These are phyloP conservation scores for Ammospiza caudacuta DNA, from an alignment of 2,113 vertebrate species.

Conservation along the genomic window DNA sequence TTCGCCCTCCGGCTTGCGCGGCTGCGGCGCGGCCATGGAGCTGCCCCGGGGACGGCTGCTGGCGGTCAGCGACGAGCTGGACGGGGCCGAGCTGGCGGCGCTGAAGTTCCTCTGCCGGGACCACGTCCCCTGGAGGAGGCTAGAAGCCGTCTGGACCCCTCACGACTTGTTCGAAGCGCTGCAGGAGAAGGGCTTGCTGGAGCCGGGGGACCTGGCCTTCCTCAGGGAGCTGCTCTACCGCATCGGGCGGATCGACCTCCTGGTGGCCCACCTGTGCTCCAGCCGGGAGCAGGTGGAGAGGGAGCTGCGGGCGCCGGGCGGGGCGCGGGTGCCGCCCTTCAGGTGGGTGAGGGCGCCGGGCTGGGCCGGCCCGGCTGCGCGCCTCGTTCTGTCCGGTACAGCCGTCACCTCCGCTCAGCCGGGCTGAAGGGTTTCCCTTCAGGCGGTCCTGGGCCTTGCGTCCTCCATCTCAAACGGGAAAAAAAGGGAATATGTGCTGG, in stretches of 20 bases:
- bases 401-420: rapidly evolving
- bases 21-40: neutral
- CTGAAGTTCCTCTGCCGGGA: conserved; percentile 75
- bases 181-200: conserved; percentile 47
- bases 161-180: conserved; percentile 54
- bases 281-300: conserved; percentile 24
- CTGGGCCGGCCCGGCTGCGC: neutral
- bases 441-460: neutral
- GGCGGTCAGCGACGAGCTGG: conserved; percentile 48
- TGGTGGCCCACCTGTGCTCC: neutral
- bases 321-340: conserved; percentile 43
- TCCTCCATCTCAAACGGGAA: neutral
- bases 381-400: rapidly evolving
- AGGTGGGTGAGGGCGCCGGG: neutral
- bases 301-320: conserved; percentile 13
- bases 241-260: conserved; percentile 58
- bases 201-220: conserved; percentile 43
- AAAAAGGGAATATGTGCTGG: neutral
- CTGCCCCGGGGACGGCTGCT: neutral
- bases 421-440: neutral
- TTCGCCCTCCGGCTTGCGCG: rapidly evolving
- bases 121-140: conserved; percentile 32
- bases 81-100: conserved; percentile 16
- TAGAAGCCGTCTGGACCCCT: conserved; percentile 37
- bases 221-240: conserved; percentile 71